Evolutionary conservation across 2,113 vertebrate species (phyloP), one percentile per base, ranked within the genome.

Genomic region (Anthoscopus minutus): DNA sequence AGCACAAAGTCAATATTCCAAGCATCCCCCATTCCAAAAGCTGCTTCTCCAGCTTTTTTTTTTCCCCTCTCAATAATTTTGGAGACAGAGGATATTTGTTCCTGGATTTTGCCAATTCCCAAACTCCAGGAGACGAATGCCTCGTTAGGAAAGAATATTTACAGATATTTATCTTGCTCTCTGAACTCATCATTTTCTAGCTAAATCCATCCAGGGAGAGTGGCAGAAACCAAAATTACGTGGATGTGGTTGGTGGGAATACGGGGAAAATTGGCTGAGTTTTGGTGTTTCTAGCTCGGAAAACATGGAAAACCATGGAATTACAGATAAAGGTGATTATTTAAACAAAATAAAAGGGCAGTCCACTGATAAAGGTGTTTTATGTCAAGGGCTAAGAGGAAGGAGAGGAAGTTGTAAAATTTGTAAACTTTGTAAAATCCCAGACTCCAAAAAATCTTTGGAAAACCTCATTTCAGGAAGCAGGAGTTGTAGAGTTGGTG

Each of bases 81-180:
- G 77, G 67, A 77, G 50, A 27, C 2, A 25, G 62, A 65, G 7
- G 14, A 13, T 45, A 17, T 78, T 37, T 53, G 20, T 42, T 65
- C 14, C 64, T 61, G 86, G 50, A n/a, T 66, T 86, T 65, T 83
- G 72, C 89, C 80, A 73, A 42, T 57, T 83, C 72, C 48, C 23
- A 42, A 40, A 50, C 54, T 65, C 13, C 47, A 35, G 72, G 60
- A 45, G 86, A 78, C 66, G 20, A 83, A 53, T 19, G 25, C 15
- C 64, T 92, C 15, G 3, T 85, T 76, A 38, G 25, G 11, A 56
- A 23, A 44, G 51, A 38, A 12, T 15, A 45, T 2, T 71, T 17
- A 35, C 73, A 70, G 57, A 15, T 58, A 86, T 90, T 89, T 91
- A 71, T 93, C 93, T 86, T 83, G 64, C 74, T 48, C 57, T 81